phyloP scores from a whole-genome alignment of 2,888 invertebrate species.

The Drosophila putrida region DNA sequence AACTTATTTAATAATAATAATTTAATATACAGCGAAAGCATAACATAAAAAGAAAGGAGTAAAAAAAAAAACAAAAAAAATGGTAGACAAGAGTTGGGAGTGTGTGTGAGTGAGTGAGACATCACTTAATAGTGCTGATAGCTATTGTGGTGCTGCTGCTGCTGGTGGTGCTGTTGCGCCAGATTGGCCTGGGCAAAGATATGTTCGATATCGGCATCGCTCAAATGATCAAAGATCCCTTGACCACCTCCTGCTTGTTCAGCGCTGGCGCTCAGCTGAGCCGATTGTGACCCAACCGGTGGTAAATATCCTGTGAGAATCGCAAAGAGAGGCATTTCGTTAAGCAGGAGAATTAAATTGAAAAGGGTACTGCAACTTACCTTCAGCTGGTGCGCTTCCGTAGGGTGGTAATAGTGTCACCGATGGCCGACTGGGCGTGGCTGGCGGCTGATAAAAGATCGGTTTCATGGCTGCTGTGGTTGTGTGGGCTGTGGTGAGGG shows the following conservation, averaged over 20 bases:
- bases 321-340: background rate
- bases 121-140: slow-evolving; percentile 59
- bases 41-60: slow-evolving; percentile 20
- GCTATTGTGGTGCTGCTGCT: slow-evolving; percentile 64
- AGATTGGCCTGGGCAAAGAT: slow-evolving; percentile 81
- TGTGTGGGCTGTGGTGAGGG: slow-evolving; percentile 44
- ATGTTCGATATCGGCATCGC: slow-evolving; percentile 79
- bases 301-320: slow-evolving; percentile 75
- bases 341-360: background rate
- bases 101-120: slow-evolving; percentile 3
- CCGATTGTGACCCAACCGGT: slow-evolving; percentile 58
- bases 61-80: slow-evolving; percentile 37
- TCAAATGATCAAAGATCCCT: slow-evolving; percentile 77
- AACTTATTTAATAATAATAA: slow-evolving; percentile 66
- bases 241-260: slow-evolving; percentile 42
- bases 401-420: slow-evolving; percentile 82
- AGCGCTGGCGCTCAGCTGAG: slow-evolving; percentile 49
- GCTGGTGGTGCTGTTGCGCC: slow-evolving; percentile 73
- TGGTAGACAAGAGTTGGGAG: slow-evolving; percentile 12
- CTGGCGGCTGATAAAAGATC: slow-evolving; percentile 69
- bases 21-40: slow-evolving; percentile 50
- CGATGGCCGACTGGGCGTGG: slow-evolving; percentile 73
- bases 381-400: slow-evolving; percentile 74
- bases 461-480: slow-evolving; percentile 79
- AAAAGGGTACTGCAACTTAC: slow-evolving; percentile 45